phyloP scores from a whole-genome alignment of 2,797 vertebrate species.

The Arrhamphus sclerolepis region DNA sequence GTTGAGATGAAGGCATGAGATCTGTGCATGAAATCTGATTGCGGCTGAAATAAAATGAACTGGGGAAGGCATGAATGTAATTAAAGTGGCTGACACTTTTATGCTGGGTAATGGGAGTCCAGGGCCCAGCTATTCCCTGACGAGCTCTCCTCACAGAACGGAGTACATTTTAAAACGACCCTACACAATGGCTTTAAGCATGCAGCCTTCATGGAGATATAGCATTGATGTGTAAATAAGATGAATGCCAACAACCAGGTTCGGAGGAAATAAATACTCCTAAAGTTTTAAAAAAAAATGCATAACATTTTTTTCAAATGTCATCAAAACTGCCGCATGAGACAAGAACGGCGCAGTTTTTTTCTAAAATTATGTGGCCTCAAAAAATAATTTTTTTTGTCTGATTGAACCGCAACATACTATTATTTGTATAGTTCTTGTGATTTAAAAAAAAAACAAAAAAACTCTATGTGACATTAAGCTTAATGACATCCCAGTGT shows the following conservation, averaged over 20 bases:
- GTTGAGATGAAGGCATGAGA: constrained; percentile 69
- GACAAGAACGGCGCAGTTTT: too few relatives aligned
- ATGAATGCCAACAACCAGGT: constrained; percentile 96
- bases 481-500: constrained; percentile 45
- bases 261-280: constrained; percentile 85
- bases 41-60: constrained; percentile 79
- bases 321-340: constrained; percentile 35
- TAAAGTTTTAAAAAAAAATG: constrained; percentile 71
- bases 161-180: constrained; percentile 92
- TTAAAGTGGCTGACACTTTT: constrained; percentile 85
- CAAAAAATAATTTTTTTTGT: constrained; percentile 11
- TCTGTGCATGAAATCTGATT: constrained; percentile 75
- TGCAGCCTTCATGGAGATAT: constrained; percentile 91
- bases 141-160: constrained; percentile 85
- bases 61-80: constrained; percentile 81
- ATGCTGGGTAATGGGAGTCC: constrained; percentile 85
- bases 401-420: constrained; percentile 22
- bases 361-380: not conserved
- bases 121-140: constrained; percentile 86
- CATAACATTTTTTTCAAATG: constrained; percentile 51
- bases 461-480: constrained; percentile 41
- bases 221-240: constrained; percentile 98
- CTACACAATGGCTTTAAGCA: constrained; percentile 95
- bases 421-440: not conserved
- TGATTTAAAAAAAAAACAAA: constrained; percentile 11